phyloP scores from a whole-genome alignment of 2,797 vertebrate species.

The Diceros bicornis region DNA sequence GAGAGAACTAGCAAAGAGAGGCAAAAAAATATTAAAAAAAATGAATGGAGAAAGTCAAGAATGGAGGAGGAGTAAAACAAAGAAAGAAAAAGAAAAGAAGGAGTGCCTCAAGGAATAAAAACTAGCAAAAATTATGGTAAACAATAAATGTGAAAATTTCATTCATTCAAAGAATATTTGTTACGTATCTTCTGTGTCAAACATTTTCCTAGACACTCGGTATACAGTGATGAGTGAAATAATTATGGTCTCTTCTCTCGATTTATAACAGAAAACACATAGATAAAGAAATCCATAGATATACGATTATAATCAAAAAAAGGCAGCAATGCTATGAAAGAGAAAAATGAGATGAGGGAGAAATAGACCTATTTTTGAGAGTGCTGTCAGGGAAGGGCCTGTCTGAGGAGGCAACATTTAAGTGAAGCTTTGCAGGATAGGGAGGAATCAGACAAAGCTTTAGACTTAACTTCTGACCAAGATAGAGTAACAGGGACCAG shows the following conservation, averaged over 20 bases:
- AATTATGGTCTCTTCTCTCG: neutral
- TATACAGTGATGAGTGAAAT: neutral
- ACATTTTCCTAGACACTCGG: neutral
- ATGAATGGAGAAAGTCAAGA: neutral
- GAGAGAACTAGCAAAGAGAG: neutral
- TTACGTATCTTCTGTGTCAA: neutral
- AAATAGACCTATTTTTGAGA: neutral
- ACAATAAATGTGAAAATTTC: neutral
- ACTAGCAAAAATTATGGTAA: neutral
- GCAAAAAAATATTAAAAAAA: neutral
- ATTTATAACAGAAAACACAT: neutral
- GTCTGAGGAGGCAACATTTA: neutral
- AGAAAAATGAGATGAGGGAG: neutral
- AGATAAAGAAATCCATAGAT: slow-evolving; percentile 25
- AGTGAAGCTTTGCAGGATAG: neutral
- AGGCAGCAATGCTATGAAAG: neutral
- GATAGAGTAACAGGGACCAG: neutral
- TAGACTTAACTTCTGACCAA: neutral
- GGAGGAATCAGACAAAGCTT: neutral
- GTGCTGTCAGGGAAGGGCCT: neutral
- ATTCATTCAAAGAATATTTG: slow-evolving; percentile 25
- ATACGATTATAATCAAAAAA: slow-evolving; percentile 2
- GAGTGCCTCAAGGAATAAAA: neutral
- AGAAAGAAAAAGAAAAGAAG: slow-evolving; percentile 17
- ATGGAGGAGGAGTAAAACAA: neutral